phyloP scores from a whole-genome alignment of 92 coral and sea anemone genomes.

The Zoanthus gigantus region DNA sequence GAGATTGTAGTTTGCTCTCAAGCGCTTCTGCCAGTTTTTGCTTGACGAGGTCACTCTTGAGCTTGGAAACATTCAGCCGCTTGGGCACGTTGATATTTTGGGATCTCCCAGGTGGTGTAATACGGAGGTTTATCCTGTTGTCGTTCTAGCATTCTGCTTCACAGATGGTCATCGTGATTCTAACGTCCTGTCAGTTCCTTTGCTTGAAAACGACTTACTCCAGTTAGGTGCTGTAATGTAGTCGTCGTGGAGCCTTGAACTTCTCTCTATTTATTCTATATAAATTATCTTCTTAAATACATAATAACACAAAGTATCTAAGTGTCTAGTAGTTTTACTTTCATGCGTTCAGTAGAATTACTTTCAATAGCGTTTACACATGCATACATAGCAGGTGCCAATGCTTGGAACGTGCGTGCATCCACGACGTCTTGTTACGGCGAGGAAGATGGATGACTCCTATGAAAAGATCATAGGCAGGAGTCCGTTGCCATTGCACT shows the following conservation, averaged over 20 bases:
- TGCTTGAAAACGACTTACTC: slow-evolving; percentile 42
- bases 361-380: no score
- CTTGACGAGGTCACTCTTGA: neutral
- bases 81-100: slow-evolving; percentile 27
- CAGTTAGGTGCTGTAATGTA: neutral
- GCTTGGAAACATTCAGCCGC: slow-evolving; percentile 37
- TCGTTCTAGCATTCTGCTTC: slow-evolving; percentile 50
- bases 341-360: no score
- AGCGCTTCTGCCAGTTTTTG: slow-evolving; percentile 33
- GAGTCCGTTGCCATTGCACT: slow-evolving; percentile 55
- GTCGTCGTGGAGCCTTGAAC: no score
- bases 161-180: slow-evolving; percentile 30
- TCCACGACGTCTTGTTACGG: slow-evolving; percentile 53
- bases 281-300: no score
- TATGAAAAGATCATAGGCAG: slow-evolving; percentile 50
- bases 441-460: slow-evolving; percentile 36
- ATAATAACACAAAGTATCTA: no score
- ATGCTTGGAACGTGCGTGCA: slow-evolving; percentile 71
- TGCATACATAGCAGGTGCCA: slow-evolving; percentile 39
- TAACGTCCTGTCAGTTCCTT: slow-evolving; percentile 29
- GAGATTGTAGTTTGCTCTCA: neutral
- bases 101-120: slow-evolving; percentile 28
- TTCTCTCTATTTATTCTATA: no score
- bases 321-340: no score
- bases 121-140: slow-evolving; percentile 40